A percentile compares a stretch with the other conserved stretches of the same genome.
Conservation (phyloP, 2,113 vertebrate genomes). For the Microcebus lehilahytsara region DNA sequence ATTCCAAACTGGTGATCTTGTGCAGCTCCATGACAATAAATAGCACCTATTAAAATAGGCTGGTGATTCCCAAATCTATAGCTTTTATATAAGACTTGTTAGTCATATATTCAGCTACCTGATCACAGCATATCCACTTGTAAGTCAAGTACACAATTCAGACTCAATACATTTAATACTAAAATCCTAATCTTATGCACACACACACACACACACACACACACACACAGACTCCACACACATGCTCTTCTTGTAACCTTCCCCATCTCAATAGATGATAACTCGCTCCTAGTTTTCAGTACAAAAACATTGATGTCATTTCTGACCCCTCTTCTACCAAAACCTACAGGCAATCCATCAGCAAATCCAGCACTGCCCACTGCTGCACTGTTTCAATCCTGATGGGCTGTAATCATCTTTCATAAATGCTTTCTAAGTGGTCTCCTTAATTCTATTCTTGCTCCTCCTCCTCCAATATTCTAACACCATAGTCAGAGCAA, state of each 20-base stretch:
- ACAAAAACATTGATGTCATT: background rate
- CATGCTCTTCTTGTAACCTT: background rate
- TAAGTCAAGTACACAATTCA: background rate
- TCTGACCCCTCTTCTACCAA: background rate
- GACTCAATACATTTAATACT: background rate
- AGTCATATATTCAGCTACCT: background rate
- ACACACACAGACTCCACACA: background rate
- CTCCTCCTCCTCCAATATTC: background rate
- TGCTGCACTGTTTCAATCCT: background rate
- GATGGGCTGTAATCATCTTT: background rate
- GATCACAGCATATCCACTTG: background rate
- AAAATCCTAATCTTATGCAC: background rate
- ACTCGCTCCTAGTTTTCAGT: background rate
- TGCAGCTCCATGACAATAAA: background rate
- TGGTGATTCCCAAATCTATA: background rate
- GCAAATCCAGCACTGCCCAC: background rate
- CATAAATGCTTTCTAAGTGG: background rate
- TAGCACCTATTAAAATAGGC: background rate
- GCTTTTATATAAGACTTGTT: background rate
- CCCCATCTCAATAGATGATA: background rate
- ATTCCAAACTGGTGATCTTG: background rate
- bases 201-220: background rate
- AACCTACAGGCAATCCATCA: rapidly evolving
- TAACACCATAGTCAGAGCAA: background rate
- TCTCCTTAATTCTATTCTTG: background rate